Evolutionary conservation across 2,797 vertebrate species (phyloP).

Genomic region (Erethizon dorsatum): DNA sequence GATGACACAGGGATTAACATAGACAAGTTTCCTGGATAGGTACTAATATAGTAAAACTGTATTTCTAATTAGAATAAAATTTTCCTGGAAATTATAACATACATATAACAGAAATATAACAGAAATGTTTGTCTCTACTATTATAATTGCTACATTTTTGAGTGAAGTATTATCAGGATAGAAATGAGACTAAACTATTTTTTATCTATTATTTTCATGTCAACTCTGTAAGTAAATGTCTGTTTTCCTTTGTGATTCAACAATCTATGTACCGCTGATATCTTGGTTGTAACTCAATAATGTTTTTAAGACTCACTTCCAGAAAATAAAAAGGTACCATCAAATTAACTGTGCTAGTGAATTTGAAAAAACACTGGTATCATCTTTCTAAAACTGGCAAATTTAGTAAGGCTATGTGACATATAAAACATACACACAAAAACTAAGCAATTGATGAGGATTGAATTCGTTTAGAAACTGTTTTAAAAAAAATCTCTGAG

Average conservation of each 20-base stretch:
- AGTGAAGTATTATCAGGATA: neutral
- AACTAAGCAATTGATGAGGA: neutral
- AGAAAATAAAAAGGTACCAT: neutral
- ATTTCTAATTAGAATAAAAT: conserved; percentile 32
- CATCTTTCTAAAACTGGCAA: neutral
- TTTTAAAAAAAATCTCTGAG: neutral
- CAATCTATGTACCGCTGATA: neutral
- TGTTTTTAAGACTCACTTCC: conserved; percentile 30
- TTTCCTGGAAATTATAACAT: neutral
- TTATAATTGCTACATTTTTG: conserved; percentile 32
- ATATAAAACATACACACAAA: neutral
- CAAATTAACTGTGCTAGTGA: neutral
- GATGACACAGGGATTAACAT: neutral
- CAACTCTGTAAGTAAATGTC: neutral
- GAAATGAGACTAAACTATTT: conserved; percentile 54
- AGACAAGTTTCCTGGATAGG: neutral
- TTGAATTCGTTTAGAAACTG: neutral
- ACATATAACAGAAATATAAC: conserved; percentile 32
- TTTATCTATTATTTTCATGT: conserved; percentile 6
- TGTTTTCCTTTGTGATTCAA: conserved; percentile 1
- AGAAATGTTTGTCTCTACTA: neutral
- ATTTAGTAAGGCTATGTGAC: neutral
- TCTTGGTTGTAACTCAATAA: neutral
- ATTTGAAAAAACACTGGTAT: neutral
- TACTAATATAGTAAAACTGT: conserved; percentile 11